phyloP scores from a whole-genome alignment of 2,797 vertebrate species.

The Sebastes elongatus region DNA sequence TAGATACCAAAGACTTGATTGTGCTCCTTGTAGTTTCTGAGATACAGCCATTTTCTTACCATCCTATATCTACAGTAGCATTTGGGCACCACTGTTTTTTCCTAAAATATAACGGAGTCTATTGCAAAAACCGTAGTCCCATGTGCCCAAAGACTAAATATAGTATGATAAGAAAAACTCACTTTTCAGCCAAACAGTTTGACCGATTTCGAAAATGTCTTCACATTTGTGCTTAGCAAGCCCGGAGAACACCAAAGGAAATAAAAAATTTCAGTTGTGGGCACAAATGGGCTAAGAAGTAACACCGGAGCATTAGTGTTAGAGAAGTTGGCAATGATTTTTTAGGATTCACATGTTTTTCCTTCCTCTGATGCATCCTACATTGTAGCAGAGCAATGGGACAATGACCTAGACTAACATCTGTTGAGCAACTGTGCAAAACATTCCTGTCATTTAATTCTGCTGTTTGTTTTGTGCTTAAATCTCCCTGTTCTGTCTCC shows the following conservation, averaged over 20 bases:
- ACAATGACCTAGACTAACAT: slow-evolving; percentile 55
- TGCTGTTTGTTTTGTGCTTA: slow-evolving; percentile 16
- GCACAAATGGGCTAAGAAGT: neutral
- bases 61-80: no score
- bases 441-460: slow-evolving; percentile 27
- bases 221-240: no score
- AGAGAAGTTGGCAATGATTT: slow-evolving; percentile 1
- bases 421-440: slow-evolving; percentile 71
- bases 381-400: slow-evolving; percentile 12
- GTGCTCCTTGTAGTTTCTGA: no score
- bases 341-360: neutral
- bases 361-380: neutral
- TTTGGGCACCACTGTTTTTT: no score
- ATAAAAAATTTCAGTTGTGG: neutral
- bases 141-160: no score
- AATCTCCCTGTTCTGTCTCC: slow-evolving; percentile 5
- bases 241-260: no score
- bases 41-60: accelerated
- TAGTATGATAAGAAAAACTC: neutral
- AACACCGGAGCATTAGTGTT: neutral
- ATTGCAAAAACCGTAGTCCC: no score
- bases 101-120: no score
- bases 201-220: no score
- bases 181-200: neutral
- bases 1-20: neutral